Conservation (phyloP, 1,140 invertebrate genomes). For the Drosophila ambigua region DNA sequence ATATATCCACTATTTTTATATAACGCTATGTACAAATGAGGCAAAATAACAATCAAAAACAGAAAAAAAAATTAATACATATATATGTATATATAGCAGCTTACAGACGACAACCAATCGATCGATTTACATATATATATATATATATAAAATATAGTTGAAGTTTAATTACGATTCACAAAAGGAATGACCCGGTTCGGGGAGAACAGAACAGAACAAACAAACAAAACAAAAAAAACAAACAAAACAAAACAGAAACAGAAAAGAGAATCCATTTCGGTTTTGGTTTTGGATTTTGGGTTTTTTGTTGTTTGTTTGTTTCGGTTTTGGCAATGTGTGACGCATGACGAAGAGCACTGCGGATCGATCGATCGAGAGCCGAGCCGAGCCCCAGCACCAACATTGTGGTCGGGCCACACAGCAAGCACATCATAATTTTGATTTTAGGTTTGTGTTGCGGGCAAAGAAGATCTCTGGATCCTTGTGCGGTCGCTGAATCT, state of each 20-base stretch:
- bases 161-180: conserved; percentile 36
- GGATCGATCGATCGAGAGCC: conserved; percentile 2
- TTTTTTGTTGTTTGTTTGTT: neutral
- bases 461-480: conserved; percentile 83
- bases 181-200: neutral
- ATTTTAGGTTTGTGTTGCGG: conserved; percentile 81
- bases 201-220: conserved; percentile 6
- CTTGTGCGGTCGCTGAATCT: conserved; percentile 78
- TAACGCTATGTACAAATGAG: conserved; percentile 67
- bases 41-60: conserved; percentile 47
- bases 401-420: too few relatives aligned
- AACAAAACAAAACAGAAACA: conserved; percentile 21
- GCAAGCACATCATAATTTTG: conserved; percentile 79
- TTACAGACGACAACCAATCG: conserved; percentile 69
- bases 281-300: neutral
- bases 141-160: conserved; percentile 7
- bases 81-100: conserved; percentile 41
- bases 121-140: conserved; percentile 35
- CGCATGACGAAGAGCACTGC: neutral
- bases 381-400: neutral
- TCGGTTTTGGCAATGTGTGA: too few relatives aligned
- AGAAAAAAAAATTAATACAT: neutral
- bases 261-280: conserved; percentile 10
- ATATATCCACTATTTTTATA: conserved; percentile 47
- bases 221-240: conserved; percentile 14